phyloP scores from a whole-genome alignment of 1,140 invertebrate species.

The Leptonema lineaticorne region DNA sequence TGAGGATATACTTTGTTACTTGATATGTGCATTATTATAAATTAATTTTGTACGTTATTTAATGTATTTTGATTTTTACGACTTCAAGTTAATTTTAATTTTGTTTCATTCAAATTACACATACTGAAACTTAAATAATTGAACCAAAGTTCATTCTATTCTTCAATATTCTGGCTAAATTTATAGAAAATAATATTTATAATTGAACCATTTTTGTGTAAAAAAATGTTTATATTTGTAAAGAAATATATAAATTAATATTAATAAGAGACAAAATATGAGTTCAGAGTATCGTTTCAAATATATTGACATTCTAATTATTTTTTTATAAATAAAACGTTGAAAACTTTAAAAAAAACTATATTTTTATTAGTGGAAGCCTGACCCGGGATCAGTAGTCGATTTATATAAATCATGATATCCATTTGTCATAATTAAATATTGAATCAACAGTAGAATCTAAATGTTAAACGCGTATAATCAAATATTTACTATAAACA shows the following conservation, averaged over 20 bases:
- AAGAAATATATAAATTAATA: not conserved
- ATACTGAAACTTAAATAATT: no score
- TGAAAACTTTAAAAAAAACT: no score
- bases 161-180: no score
- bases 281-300: not conserved
- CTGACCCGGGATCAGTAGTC: no score
- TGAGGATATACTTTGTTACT: no score
- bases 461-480: no score
- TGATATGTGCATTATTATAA: constrained; percentile 1
- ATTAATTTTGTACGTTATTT: constrained; percentile 7
- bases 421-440: no score
- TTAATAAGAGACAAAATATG: not conserved
- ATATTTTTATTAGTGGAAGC: no score
- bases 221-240: not conserved
- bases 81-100: not conserved
- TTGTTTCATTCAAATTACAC: not conserved
- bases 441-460: no score
- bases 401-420: no score
- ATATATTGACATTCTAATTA: not conserved
- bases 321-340: not conserved
- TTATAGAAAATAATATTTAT: not conserved
- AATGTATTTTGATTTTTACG: not conserved
- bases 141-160: no score
- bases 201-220: not conserved
- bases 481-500: no score